Evolutionary conservation across 2,888 invertebrate species (phyloP).

Genomic region (Urechis unicinctus): DNA sequence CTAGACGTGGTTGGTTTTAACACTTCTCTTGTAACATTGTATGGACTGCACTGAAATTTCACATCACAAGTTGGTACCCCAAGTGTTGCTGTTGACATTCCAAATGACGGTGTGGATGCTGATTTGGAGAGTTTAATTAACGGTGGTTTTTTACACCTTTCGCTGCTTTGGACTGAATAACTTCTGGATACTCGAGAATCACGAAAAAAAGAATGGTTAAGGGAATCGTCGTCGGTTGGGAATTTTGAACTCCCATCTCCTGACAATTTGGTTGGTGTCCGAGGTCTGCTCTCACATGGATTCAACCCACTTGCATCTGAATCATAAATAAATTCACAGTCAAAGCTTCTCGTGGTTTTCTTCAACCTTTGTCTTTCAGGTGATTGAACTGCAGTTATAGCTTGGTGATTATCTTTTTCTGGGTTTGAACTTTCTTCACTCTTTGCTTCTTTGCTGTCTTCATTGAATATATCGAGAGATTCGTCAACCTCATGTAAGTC

Average conservation of each 20-base stretch:
- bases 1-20: background rate
- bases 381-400: background rate
- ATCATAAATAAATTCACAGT: conserved; percentile 5
- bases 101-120: background rate
- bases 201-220: background rate
- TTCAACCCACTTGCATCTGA: background rate
- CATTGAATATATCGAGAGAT: too few species aligned
- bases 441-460: too few species aligned
- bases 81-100: background rate
- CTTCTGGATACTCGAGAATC: too few species aligned
- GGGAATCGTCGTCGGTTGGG: background rate
- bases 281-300: background rate
- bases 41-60: conserved; percentile 5
- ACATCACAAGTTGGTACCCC: conserved; percentile 2
- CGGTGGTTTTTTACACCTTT: background rate
- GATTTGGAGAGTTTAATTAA: background rate
- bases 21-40: background rate
- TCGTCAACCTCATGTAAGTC: background rate
- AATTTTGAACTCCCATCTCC: background rate
- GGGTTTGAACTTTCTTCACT: too few species aligned
- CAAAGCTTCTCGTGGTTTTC: background rate
- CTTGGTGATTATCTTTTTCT: too few species aligned
- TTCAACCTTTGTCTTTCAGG: background rate
- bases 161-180: too few species aligned
- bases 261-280: background rate